These are phyloP conservation scores for Orycteropus afer DNA, from an alignment of 2,113 vertebrate species.

Conservation along the genomic window DNA sequence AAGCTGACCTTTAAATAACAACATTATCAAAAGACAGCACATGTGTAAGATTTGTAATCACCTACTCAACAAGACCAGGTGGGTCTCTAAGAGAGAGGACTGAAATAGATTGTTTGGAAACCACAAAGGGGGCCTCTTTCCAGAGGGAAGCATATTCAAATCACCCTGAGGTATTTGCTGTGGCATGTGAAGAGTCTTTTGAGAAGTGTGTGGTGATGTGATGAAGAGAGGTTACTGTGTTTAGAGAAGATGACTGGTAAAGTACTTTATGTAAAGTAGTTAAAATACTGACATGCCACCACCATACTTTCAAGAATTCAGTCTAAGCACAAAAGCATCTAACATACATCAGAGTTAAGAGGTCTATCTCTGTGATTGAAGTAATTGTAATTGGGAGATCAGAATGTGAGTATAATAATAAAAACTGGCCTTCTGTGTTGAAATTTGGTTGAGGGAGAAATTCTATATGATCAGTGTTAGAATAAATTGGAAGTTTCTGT, in stretches of 20 bases:
- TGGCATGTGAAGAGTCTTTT: not conserved
- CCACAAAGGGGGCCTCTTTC: not conserved
- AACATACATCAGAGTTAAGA: not conserved
- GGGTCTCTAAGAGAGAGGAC: not conserved
- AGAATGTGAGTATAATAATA: not conserved
- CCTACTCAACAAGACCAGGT: not conserved
- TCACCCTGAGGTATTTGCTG: not conserved
- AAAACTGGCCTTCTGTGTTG: not conserved
- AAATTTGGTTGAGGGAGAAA: not conserved
- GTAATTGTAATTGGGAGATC: not conserved
- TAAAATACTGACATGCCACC: not conserved
- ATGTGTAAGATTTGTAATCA: too few relatives aligned
- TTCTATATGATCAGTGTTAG: not conserved
- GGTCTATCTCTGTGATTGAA: not conserved
- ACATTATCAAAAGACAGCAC: not conserved
- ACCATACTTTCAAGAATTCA: not conserved
- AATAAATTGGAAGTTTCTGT: not conserved
- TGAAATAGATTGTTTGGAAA: not conserved
- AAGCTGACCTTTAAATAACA: not conserved
- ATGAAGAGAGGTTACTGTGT: not conserved
- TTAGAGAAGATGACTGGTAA: not conserved
- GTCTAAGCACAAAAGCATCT: not conserved
- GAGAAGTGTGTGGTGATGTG: not conserved
- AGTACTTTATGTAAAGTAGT: not conserved
- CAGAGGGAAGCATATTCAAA: not conserved